Evolutionary conservation across 92 coral and sea anemone species (phyloP), one percentile per base, ranked within the genome.

Genomic region (Nematostella vectensis): DNA sequence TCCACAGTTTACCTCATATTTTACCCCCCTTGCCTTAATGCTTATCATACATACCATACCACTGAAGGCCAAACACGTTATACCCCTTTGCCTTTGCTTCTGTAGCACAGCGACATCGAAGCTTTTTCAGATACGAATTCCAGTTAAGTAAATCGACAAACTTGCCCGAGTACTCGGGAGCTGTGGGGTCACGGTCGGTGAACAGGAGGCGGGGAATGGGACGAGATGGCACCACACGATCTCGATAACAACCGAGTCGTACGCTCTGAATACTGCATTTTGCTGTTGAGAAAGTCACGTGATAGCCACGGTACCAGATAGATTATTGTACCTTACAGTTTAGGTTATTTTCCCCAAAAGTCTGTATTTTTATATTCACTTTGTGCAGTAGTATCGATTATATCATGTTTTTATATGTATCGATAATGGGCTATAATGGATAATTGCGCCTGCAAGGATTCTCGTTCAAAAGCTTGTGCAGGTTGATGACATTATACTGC

Each of bases 161-260:
- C 0, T 47, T 61, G 24, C 80, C 80, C 12, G 74, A 60, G 30
- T 27, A 74, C 17, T 20, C 57, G 0, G 54, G 62, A 23, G 67
- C 66, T 12, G 67, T 58, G 0, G 74, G 29, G 31, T 74, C 80
- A 20, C 74, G 80, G 52, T 74, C 80, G 21, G 80, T 74, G 62
- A 74, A 58, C 2, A 74, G 49, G 2, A 74, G 66, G 23, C 40
- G 61, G 18, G 80, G 73, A n/a, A 74, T 47, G 47, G 80, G 74
- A 26, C 80, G 74, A 27, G 80, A 62, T 9, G 71, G 59, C 18
- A 72, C 16, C 16, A 59, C 45, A 28, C 56, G 16, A 51, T 74
- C 80, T 27, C 50, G 49, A 30, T 39, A 74, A 27, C 80, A 74
- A 6, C 80, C 80, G 15, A 74, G 25, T 39, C 68, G 72, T 50